Evolutionary conservation across 2,113 vertebrate species (phyloP).

Genomic region (Bungarus multicinctus): DNA sequence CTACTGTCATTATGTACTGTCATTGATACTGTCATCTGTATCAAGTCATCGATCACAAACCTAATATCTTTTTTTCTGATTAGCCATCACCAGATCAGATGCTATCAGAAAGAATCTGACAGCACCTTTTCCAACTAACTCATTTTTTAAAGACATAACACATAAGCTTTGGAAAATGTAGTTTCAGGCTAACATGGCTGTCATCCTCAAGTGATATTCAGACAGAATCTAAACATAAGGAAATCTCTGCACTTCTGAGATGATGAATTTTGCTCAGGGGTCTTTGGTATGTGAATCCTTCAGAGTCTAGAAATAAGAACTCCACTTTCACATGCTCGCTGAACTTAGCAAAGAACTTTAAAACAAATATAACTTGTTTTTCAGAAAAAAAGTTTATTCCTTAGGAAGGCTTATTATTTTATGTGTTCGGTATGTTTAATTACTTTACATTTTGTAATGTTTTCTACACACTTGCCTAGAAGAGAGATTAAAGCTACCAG

Average conservation of each 20-base stretch:
- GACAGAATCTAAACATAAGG: background rate
- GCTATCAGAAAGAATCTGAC: background rate
- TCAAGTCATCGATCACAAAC: background rate
- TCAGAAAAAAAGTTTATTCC: background rate
- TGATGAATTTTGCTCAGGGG: too few species aligned
- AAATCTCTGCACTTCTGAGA: too few species aligned
- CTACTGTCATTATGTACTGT: too few species aligned
- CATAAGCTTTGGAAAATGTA: background rate
- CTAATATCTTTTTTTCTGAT: background rate
- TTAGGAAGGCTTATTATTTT: too few species aligned
- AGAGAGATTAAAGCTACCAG: background rate
- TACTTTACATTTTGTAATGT: background rate
- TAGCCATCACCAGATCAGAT: background rate
- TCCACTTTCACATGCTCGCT: background rate
- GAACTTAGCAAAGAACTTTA: background rate
- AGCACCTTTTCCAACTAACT: background rate
- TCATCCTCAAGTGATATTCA: background rate
- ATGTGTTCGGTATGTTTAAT: background rate
- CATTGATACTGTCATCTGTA: background rate
- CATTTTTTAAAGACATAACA: background rate
- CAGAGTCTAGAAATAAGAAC: background rate
- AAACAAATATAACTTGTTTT: background rate
- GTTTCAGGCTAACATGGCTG: background rate
- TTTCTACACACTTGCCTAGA: background rate
- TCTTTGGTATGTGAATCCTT: too few species aligned